Base-by-base conservation (phyloP, 1,140 invertebrate genomes). In the Drosophila pallidifrons region DNA sequence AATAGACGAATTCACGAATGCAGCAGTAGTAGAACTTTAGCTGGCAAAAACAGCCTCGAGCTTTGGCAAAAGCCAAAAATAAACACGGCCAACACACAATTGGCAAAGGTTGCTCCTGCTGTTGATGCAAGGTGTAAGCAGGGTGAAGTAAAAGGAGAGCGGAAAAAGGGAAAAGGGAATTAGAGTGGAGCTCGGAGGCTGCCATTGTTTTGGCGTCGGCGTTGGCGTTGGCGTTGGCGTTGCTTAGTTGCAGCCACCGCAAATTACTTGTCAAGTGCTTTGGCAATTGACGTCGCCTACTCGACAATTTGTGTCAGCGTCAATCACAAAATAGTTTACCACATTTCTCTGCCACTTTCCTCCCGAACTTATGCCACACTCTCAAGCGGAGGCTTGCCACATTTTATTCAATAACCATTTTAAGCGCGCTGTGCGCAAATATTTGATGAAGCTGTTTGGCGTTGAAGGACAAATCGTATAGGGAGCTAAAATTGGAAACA, bases 191-290 rank as follows among this genome's bases (percentile, higher is more conserved):
- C 20, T 20, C 28, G 49, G 16, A 30, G 43, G 20, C n/a, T 35
- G 16, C 5, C 61, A 65, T 71, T 68, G 71, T 81, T 80, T 82
- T 83, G 35, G 10, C 20, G 20, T 32, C 35, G 35, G 35, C 30
- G 78, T 86, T 51, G 20, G 35, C n/a, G 82, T 85, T 86, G 78
- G 38, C 32, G 82, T 86, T 52, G 51, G 46, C 15, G 82, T 85
- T 87, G 81, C 81, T 85, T 85, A 77, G 81, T 58, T 60, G 38
- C 64, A 68, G 71, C 20, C 38, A 68, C 75, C 81, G 76, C 79
- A 86, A 87, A 88, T 86, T 82, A 82, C 79, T 79, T 86, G 82
- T 74, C 79, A 86, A 74, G 65, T 49, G 71, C 57, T 61, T 46
- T 79, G 82, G 51, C 82, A 86, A 81, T 86, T 71, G 82, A 75